Evolutionary conservation across 2,888 invertebrate genomes (phyloP), one percentile per base, ranked within the genome.

Genomic region (Palloptera scutellata): DNA sequence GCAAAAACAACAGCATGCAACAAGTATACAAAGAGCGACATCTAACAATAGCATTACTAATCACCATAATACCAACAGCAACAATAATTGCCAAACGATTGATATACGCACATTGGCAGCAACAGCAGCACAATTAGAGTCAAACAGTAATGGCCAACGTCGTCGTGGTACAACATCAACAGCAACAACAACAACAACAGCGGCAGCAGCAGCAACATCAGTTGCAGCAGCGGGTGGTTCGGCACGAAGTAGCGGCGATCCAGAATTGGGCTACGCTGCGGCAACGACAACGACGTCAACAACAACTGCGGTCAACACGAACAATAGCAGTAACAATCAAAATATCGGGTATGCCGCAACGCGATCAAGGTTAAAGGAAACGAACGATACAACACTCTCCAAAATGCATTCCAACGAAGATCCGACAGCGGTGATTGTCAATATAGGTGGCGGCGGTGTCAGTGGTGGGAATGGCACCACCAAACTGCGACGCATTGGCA

Each of bases 361-460:
- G 59, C 66, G 66, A 61, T 57, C 61, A 57, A 66, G 66, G 62
- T 60, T 63, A 57, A 61, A 60, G 17, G 58, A 53, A 58, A 53
- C 19, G 42, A 30, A n/a, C 51, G 42, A 45, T 9, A 41, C 13
- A 52, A 42, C 64, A 70, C 43, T 71, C 71, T 69, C 73, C 59
- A 77, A 73, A 76, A 81, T 81, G 81, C 81, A 81, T 81, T 81
- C 81, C 81, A 81, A 76, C 75, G 78, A 78, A 71, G 79, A 79
- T 71, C 74, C 79, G 41, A 76, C 78, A 45, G 74, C 76, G 41
- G 70, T 67, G 20, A 45, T 74, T 76, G 66, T 66, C 51, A 63
- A 66, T 64, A 62, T 64, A 1, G 70, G 66, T 43, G 51, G 57
- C 11, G 30, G 40, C 42, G 52, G 51, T 11, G 8, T 3, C 8